Percentiles rank a stretch among this genome's conserved stretches.
phyloP scores from a whole-genome alignment of 2,113 vertebrate species.

The Neodontobutis hainanensis region DNA sequence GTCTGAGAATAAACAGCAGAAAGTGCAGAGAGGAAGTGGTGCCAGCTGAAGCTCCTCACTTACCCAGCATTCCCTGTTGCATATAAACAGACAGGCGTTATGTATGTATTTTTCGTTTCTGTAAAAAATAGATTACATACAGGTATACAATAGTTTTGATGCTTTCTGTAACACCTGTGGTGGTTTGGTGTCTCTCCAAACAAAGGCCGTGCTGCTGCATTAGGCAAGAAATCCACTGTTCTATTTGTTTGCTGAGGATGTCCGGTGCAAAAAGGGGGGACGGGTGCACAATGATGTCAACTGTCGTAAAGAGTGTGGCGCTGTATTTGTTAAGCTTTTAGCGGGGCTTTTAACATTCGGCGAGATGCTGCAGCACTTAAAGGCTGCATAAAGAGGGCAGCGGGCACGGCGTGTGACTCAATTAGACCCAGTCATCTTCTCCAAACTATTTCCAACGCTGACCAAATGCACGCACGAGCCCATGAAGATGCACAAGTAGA shows the following conservation, averaged over 20 bases:
- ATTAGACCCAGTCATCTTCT: constrained; percentile 10
- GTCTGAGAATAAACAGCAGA: constrained; percentile 30
- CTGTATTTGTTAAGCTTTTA: constrained; percentile 79
- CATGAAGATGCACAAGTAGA: background rate
- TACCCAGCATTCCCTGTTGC: background rate
- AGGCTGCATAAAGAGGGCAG: constrained; percentile 35
- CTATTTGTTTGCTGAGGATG: constrained; percentile 75
- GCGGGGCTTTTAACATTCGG: constrained; percentile 67
- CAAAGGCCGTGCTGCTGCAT: constrained; percentile 49
- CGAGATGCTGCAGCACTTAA: constrained; percentile 17
- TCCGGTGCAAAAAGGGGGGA: constrained; percentile 56
- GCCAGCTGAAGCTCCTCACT: background rate
- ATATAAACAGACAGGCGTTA: background rate
- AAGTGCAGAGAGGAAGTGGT: background rate
- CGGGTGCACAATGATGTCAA: constrained; percentile 47
- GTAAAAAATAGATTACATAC: background rate
- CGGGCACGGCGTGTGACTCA: constrained; percentile 24
- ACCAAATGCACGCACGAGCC: background rate
- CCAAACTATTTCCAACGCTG: constrained; percentile 2
- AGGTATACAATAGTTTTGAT: background rate
- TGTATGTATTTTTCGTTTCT: background rate
- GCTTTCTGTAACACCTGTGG: constrained; percentile 47
- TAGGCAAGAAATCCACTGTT: constrained; percentile 51
- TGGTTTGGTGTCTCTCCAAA: constrained; percentile 59
- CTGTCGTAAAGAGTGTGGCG: constrained; percentile 62